phyloP scores from a whole-genome alignment of 2,797 vertebrate species.

The Moxostoma hubbsi region DNA sequence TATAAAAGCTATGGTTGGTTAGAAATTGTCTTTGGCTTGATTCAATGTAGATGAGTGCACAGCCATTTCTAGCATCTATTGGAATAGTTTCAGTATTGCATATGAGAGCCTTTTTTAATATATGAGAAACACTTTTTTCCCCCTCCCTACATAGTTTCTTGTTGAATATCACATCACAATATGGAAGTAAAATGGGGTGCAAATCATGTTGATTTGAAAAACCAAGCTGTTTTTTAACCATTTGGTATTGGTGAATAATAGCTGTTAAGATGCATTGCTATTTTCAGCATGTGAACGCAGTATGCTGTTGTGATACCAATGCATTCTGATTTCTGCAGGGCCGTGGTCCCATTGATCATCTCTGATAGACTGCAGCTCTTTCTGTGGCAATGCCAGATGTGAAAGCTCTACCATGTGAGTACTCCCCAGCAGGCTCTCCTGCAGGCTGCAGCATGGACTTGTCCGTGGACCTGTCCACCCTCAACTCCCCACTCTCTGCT shows the following conservation, averaged over 20 bases:
- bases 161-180: too few relatives aligned
- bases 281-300: background rate
- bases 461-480: slow-evolving; percentile 75
- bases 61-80: background rate
- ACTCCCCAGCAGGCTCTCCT: slow-evolving; percentile 71
- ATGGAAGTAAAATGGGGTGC: too few relatives aligned
- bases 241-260: slow-evolving; percentile 25
- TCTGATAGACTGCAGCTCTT: slow-evolving; percentile 57
- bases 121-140: too few relatives aligned
- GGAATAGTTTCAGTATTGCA: background rate
- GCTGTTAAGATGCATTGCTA: slow-evolving; percentile 19
- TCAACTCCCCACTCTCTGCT: slow-evolving; percentile 72
- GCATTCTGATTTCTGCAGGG: slow-evolving; percentile 38
- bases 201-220: background rate
- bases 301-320: slow-evolving; percentile 23
- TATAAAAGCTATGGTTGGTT: too few relatives aligned
- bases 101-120: too few relatives aligned
- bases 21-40: background rate
- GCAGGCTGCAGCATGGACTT: slow-evolving; percentile 78
- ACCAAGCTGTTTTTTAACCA: slow-evolving; percentile 12
- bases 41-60: background rate
- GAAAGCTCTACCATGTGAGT: slow-evolving; percentile 81
- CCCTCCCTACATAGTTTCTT: too few relatives aligned
- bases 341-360: slow-evolving; percentile 52
- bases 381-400: slow-evolving; percentile 78